Evolutionary conservation across 2,888 invertebrate genomes (phyloP).

Genomic region (Dusona sp.): DNA sequence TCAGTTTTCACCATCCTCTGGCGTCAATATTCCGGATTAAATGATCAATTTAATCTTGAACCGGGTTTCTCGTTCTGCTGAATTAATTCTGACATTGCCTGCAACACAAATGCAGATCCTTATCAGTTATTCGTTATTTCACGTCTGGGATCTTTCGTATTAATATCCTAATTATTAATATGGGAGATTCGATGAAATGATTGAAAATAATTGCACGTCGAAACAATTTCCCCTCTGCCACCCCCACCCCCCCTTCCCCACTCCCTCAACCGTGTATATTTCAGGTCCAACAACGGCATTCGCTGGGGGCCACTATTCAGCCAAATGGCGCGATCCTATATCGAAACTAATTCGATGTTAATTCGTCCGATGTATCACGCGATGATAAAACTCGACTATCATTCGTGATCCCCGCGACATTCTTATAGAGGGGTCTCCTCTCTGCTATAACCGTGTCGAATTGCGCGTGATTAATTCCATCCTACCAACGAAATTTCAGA

Average conservation of each 20-base stretch:
- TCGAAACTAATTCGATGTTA: constrained; percentile 72
- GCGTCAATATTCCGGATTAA: too few species aligned
- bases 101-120: not conserved
- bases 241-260: not conserved
- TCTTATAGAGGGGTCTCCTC: constrained; percentile 21
- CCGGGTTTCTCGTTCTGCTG: not conserved
- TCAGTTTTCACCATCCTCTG: too few species aligned
- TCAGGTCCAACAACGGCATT: not conserved
- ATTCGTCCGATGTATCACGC: constrained; percentile 65
- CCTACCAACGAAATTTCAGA: constrained; percentile 25
- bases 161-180: not conserved
- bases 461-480: constrained; percentile 52
- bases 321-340: constrained; percentile 72
- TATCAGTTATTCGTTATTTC: not conserved
- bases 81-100: not conserved
- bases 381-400: constrained; percentile 57
- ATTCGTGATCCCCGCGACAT: constrained; percentile 13
- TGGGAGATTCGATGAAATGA: not conserved
- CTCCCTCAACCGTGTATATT: not conserved
- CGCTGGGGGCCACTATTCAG: constrained; percentile 63
- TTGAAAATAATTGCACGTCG: not conserved
- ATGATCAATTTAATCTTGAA: not conserved
- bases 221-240: not conserved
- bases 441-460: constrained; percentile 47
- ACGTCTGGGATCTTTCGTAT: not conserved